Conservation (phyloP, 1,140 invertebrate species). For the Pomphorhynchus laevis region DNA sequence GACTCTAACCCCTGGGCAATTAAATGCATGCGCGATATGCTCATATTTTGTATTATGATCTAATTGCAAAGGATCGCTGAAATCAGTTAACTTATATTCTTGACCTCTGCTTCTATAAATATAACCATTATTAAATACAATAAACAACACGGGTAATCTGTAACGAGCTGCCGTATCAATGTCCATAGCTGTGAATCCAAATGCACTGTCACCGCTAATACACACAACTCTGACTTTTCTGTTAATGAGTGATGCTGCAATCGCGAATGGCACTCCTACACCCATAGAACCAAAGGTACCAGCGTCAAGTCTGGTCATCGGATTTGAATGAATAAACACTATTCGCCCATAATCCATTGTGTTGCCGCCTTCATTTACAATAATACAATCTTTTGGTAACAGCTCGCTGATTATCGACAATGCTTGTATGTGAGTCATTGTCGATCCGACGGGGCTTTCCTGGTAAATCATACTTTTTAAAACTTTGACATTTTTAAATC, state of each 20-base stretch:
- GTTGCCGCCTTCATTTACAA: constrained; percentile 84
- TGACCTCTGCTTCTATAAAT: constrained; percentile 49
- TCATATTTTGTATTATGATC: no score
- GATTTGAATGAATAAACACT: constrained; percentile 1
- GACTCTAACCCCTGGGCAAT: no score
- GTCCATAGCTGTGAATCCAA: constrained; percentile 89
- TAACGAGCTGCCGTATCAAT: constrained; percentile 67
- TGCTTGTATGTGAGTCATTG: no score
- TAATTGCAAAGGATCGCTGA: constrained; percentile 33
- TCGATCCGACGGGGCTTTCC: no score
- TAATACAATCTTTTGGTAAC: constrained; percentile 34
- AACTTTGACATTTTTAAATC: no score
- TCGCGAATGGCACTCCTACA: constrained; percentile 57
- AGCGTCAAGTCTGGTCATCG: constrained; percentile 19
- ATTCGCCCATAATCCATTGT: constrained; percentile 31
- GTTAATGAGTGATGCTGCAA: constrained; percentile 56
- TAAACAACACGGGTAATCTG: constrained; percentile 47
- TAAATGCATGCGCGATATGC: no score
- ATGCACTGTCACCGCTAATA: constrained; percentile 67
- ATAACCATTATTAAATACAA: constrained; percentile 77
- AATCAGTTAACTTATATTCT: no score
- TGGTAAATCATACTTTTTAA: no score
- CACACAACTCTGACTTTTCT: constrained; percentile 40
- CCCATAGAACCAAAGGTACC: constrained; percentile 81
- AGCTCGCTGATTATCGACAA: constrained; percentile 18